Percentiles rank a stretch among this genome's conserved stretches.
Evolutionary conservation across 1,140 invertebrate genomes (phyloP).

Genomic region (Heterodera schachtii): DNA sequence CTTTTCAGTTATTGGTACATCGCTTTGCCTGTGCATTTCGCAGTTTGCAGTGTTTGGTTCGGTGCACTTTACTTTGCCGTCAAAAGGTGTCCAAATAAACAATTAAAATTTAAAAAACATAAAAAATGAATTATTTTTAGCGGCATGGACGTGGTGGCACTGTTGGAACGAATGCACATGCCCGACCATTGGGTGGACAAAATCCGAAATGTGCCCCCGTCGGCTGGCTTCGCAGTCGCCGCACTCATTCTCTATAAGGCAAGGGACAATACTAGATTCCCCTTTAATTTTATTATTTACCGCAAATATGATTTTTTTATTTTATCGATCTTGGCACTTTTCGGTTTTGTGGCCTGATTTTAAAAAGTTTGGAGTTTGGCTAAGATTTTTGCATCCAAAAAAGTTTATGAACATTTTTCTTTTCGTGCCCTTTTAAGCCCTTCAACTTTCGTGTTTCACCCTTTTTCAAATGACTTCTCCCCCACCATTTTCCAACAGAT

Average conservation of each 20-base stretch:
- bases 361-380: too few relatives aligned
- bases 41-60: constrained; percentile 54
- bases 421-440: too few relatives aligned
- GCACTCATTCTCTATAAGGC: constrained; percentile 60
- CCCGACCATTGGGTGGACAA: constrained; percentile 55
- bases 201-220: constrained; percentile 49
- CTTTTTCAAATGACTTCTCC: neutral
- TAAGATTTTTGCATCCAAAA: too few relatives aligned
- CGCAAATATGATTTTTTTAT: too few relatives aligned
- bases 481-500: constrained; percentile 37
- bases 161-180: constrained; percentile 52
- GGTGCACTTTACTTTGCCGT: constrained; percentile 49
- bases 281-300: too few relatives aligned
- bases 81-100: constrained; percentile 52
- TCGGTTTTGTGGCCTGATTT: too few relatives aligned
- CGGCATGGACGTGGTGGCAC: constrained; percentile 53
- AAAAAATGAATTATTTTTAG: constrained; percentile 41
- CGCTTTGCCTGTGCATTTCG: constrained; percentile 53
- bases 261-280: neutral
- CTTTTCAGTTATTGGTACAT: constrained; percentile 57
- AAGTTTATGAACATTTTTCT: too few relatives aligned
- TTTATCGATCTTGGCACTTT: too few relatives aligned
- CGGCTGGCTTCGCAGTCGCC: constrained; percentile 54
- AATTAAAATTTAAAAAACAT: neutral
- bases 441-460: too few relatives aligned